A percentile compares a stretch with the other conserved stretches of the same genome.
phyloP scores from a whole-genome alignment of 2,888 invertebrate genomes.

The Philereme transversata region DNA sequence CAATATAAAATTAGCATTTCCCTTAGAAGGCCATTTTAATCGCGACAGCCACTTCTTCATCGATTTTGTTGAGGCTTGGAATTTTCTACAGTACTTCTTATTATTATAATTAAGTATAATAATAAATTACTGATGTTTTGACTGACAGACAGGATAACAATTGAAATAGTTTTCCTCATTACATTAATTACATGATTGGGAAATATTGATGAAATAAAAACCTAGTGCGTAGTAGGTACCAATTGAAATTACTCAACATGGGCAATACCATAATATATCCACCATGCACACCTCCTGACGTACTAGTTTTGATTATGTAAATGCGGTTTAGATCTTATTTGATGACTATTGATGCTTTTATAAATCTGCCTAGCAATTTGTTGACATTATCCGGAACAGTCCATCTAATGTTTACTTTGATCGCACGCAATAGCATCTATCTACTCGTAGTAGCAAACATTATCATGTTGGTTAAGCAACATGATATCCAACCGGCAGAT shows the following conservation, averaged over 20 bases:
- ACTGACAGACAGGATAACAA: conserved; percentile 8
- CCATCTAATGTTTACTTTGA: conserved; percentile 8
- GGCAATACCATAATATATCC: background rate
- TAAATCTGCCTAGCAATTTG: background rate
- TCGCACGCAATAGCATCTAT: conserved; percentile 1
- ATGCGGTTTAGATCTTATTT: too few species aligned
- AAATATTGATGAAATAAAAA: too few species aligned
- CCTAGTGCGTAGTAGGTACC: background rate
- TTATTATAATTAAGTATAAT: background rate
- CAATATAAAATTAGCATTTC: conserved; percentile 17
- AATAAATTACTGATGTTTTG: background rate
- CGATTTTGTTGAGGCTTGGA: conserved; percentile 13
- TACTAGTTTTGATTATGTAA: too few species aligned
- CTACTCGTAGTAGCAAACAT: conserved; percentile 2
- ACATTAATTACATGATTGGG: background rate
- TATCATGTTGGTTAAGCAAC: background rate
- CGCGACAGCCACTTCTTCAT: conserved; percentile 11
- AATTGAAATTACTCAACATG: background rate
- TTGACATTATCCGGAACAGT: conserved; percentile 6
- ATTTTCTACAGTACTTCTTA: background rate
- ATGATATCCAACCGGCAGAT: too few species aligned
- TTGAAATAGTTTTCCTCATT: conserved; percentile 15
- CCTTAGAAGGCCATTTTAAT: conserved; percentile 5
- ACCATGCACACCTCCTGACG: too few species aligned
- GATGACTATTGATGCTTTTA: too few species aligned